Conservation (phyloP, 2,113 vertebrate species). For the Osmerus mordax region DNA sequence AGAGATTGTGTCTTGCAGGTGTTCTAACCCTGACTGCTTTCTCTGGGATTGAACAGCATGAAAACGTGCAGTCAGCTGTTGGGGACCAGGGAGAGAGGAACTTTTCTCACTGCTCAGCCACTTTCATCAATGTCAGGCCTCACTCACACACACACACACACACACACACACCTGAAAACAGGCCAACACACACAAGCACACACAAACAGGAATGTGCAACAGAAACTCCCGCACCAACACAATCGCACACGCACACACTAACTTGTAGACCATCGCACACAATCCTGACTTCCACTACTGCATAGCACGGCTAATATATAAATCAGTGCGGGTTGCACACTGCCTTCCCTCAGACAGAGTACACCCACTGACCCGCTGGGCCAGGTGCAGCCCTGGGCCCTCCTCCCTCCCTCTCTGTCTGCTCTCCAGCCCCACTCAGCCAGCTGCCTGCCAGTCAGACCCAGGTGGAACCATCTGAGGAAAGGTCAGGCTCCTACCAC, state of each 20-base stretch:
- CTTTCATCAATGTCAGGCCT: neutral
- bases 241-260: neutral
- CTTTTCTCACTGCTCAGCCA: constrained; percentile 1
- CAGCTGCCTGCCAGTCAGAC: too few relatives aligned
- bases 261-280: neutral
- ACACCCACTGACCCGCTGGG: too few relatives aligned
- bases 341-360: too few relatives aligned
- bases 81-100: constrained; percentile 19
- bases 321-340: too few relatives aligned
- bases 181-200: neutral
- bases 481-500: too few relatives aligned
- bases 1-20: constrained; percentile 46
- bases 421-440: too few relatives aligned
- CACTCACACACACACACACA: neutral
- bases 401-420: too few relatives aligned
- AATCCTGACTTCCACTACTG: neutral
- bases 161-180: neutral
- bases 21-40: constrained; percentile 37
- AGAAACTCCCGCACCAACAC: too few relatives aligned
- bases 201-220: neutral
- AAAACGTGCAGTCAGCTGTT: constrained; percentile 42
- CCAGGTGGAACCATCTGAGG: too few relatives aligned
- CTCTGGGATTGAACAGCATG: constrained; percentile 41
- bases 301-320: too few relatives aligned
- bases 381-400: too few relatives aligned